Base-by-base conservation (phyloP, 2,888 invertebrate genomes). In the Phymatocera aterrima region DNA sequence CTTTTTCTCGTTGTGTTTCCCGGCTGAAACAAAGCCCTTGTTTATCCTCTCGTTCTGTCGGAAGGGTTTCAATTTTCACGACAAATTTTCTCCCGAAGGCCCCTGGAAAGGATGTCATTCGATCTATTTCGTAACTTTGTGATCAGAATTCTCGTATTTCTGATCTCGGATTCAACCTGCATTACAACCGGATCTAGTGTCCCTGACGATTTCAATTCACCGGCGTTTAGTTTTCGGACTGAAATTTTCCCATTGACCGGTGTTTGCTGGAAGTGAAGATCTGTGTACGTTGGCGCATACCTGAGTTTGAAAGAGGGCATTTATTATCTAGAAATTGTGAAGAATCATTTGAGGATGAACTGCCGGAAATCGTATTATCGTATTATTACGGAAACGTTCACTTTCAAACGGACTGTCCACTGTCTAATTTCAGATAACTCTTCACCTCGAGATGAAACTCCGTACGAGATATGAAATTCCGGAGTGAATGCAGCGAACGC, bases 371-470 rank as follows among this genome's bases (percentile, higher is more conserved):
- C n/a, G n/a, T n/a, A n/a, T n/a, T n/a, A n/a, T n/a, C n/a, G n/a
- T n/a, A n/a, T n/a, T n/a, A n/a, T n/a, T n/a, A n/a, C n/a, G n/a
- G n/a, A n/a, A n/a, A n/a, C n/a, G n/a, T n/a, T n/a, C n/a, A n/a
- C n/a, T n/a, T n/a, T 43, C 0, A 12, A 1, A 43, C 12, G 43
- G 12, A 6, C 12, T 10, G 0, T 6, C 43, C 6, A 43, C 31
- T 31, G 3, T 72, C 12, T 72, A 5, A 18, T 72, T 72, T 72
- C 72, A 72, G 72, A 72, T 51, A 72, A 72, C 34, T 51, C n/a
- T 43, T 31, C 31, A 18, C 31, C 48, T 12, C 48, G 18, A 48
- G 72, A 51, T 51, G 15, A 18, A 48, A 31, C 51, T 48, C 18
- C 31, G 10, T 21, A 72, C 34, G 6, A 28, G 48, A 72, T 72